These are phyloP conservation scores for Malaclemys terrapin DNA, from an alignment of 2,113 vertebrate species.

Conservation along the genomic window DNA sequence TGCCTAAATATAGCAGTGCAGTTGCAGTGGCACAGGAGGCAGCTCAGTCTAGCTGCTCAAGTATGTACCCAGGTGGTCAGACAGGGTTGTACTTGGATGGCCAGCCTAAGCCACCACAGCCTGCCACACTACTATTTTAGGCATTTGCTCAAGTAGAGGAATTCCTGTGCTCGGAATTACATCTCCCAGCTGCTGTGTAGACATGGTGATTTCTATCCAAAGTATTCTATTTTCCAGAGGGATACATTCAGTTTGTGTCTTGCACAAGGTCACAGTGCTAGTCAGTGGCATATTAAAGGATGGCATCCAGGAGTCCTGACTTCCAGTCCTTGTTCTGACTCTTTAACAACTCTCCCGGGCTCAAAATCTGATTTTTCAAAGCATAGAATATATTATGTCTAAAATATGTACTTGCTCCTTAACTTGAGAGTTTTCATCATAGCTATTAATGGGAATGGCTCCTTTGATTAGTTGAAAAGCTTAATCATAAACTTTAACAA, in stretches of 20 bases:
- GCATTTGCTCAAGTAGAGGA: not conserved
- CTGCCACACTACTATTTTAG: not conserved
- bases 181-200: not conserved
- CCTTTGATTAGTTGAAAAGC: not conserved
- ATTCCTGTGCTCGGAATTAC: not conserved
- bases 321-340: not conserved
- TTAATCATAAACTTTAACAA: not conserved
- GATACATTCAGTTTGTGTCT: fast-evolving
- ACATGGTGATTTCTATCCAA: not conserved
- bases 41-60: not conserved
- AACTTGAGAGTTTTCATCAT: not conserved
- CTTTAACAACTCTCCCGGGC: fast-evolving
- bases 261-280: fast-evolving
- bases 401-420: not conserved
- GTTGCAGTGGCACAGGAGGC: too few species aligned
- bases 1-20: not conserved
- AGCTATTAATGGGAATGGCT: not conserved
- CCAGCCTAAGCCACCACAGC: not conserved
- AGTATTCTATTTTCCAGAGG: not conserved
- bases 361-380: not conserved
- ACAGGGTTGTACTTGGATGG: not conserved
- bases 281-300: fast-evolving
- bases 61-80: not conserved
- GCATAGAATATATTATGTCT: not conserved
- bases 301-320: fast-evolving